phyloP scores from a whole-genome alignment of 2,113 vertebrate genomes.

The Heteronetta atricapilla region DNA sequence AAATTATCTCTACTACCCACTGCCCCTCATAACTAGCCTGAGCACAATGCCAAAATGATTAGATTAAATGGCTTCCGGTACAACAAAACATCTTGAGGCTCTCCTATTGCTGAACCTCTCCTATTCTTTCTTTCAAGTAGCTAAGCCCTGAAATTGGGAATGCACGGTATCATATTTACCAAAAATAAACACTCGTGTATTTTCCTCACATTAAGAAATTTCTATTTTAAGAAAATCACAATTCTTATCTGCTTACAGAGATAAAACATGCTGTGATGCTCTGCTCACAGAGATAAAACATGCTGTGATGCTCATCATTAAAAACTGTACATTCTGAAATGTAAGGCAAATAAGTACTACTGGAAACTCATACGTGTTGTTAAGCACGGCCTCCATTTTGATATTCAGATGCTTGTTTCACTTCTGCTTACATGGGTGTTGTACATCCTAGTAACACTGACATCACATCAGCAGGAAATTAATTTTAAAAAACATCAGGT shows the following conservation, averaged over 20 bases:
- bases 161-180: not conserved
- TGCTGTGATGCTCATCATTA: not conserved
- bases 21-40: not conserved
- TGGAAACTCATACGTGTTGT: not conserved
- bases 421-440: not conserved
- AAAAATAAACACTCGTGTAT: not conserved
- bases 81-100: not conserved
- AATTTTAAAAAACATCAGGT: not conserved
- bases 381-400: not conserved
- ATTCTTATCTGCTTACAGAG: not conserved
- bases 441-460: not conserved
- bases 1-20: not conserved
- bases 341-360: not conserved
- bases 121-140: not conserved
- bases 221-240: not conserved
- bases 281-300: not conserved
- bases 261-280: not conserved
- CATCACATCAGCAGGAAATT: not conserved
- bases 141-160: not conserved
- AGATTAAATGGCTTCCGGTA: not conserved
- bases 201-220: not conserved
- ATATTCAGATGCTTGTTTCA: not conserved
- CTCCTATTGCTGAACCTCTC: not conserved
- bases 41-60: not conserved
- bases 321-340: not conserved